Base-by-base conservation (phyloP, 37 sponge, comb jelly and placozoan genomes). In the Aplysina aerophoba region DNA sequence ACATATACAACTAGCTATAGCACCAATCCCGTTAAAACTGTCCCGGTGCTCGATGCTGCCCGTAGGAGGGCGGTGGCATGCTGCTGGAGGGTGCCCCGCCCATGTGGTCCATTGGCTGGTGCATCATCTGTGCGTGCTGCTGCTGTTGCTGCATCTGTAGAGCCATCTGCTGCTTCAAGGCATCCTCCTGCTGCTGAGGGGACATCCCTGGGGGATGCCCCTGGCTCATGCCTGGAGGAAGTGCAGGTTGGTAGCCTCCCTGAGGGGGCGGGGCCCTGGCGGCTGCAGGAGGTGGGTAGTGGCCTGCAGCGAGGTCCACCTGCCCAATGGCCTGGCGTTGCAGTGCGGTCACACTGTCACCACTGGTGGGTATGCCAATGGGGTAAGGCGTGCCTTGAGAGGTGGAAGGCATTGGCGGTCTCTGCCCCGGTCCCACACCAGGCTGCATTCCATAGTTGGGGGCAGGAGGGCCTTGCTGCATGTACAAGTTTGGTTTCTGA, bases 141-240 rank as follows among this genome's bases (percentile, higher is more conserved):
- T 87, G 87, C 64, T 86, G 87, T 33, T 79, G 81, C 28, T 87
- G 87, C 64, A 88, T 25, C 50, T 87, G 88, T 65, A 44, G 3
- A 8, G 50, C 50, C 50, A 44, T 44, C 50, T 44, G 50, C 50
- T 44, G 50, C 50, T 44, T 44, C 50, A 44, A 11, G 50, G 50
- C 50, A 44, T 44, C 50, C 8, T 44, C 50, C 50, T 44, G 50
- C 6, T 44, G n/a, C n/a, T n/a, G n/a, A n/a, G n/a, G 50, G 50
- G 50, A 44, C 50, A 44, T 44, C 50, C 50, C 50, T 8, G 50
- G 50, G 50, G 50, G 50, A 44, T 44, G 50, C 50, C 50, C 50
- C 50, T 44, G 50, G 50, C 50, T 44, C 3, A 44, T 8, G 8
- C 6, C 50, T 11, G 50, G 8, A 8, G 50, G 50, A 8, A 44